Evolutionary conservation across 2,888 invertebrate species (phyloP).

Genomic region (Lepetodrilus schrolli): DNA sequence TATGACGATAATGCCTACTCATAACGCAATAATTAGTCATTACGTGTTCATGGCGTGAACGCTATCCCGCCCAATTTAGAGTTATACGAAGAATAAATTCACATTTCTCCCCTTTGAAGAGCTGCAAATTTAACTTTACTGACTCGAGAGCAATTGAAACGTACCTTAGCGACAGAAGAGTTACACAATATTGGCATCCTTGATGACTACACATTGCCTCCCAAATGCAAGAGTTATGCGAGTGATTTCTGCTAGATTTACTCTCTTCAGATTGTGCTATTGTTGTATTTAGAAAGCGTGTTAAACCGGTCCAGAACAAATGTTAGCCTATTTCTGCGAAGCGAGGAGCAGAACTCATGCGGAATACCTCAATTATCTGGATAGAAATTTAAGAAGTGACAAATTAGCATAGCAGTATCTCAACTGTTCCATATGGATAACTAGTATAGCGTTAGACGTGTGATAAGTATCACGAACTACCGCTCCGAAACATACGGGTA

Average conservation of each 20-base stretch:
- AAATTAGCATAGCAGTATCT: background rate
- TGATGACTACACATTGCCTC: background rate
- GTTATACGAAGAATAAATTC: background rate
- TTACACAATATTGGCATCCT: background rate
- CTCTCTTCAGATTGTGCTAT: background rate
- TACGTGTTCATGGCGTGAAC: background rate
- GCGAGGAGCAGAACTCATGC: constrained; percentile 13
- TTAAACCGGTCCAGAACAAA: constrained; percentile 23
- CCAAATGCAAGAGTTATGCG: constrained; percentile 7
- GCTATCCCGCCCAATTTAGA: background rate
- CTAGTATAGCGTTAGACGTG: background rate
- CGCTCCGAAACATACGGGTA: background rate
- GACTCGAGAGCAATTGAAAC: constrained; percentile 5
- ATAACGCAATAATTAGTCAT: background rate
- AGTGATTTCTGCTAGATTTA: constrained; percentile 3
- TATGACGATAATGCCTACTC: background rate
- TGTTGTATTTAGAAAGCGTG: background rate
- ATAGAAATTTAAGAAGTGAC: constrained; percentile 19
- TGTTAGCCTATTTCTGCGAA: constrained; percentile 4
- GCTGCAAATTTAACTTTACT: constrained; percentile 17
- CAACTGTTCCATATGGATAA: background rate
- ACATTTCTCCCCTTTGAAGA: background rate
- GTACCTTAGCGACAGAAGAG: background rate
- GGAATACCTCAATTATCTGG: constrained; percentile 13
- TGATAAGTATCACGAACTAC: background rate